phyloP scores from a whole-genome alignment of 2,113 vertebrate species.

The Chitala chitala region DNA sequence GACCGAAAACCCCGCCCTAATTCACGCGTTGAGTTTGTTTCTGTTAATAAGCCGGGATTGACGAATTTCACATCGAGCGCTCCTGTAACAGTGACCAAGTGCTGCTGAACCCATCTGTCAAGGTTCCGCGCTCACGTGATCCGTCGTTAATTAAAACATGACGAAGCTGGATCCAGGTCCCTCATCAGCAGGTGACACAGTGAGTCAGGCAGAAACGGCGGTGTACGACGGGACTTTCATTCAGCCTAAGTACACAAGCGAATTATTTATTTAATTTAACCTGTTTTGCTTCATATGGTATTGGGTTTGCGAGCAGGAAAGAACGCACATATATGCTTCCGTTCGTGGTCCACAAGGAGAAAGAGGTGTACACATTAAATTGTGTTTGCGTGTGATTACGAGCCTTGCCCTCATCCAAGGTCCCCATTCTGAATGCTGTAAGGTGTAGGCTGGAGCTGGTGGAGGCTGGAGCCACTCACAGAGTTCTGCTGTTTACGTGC shows the following conservation, averaged over 20 bases:
- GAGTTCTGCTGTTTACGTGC: too few species aligned
- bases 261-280: not conserved
- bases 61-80: not conserved
- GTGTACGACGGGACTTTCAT: not conserved
- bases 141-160: not conserved
- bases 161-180: not conserved
- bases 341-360: too few species aligned
- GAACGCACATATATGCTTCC: too few species aligned
- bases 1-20: not conserved
- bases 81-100: not conserved
- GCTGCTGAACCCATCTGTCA: slow-evolving; percentile 1
- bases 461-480: too few species aligned
- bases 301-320: not conserved
- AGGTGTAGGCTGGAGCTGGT: too few species aligned
- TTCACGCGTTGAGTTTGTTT: not conserved
- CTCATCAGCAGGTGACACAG: not conserved
- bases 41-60: slow-evolving; percentile 1
- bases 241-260: not conserved
- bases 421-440: too few species aligned
- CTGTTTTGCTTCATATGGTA: not conserved
- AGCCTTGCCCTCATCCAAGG: too few species aligned
- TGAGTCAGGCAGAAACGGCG: not conserved
- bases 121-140: not conserved
- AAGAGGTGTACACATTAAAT: too few species aligned
- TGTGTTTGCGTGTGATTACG: too few species aligned